A percentile compares a stretch with the other conserved stretches of the same genome.
These are phyloP conservation scores for Schizotus pectinicornis DNA, from an alignment of 2,888 invertebrate genomes.

Conservation along the genomic window DNA sequence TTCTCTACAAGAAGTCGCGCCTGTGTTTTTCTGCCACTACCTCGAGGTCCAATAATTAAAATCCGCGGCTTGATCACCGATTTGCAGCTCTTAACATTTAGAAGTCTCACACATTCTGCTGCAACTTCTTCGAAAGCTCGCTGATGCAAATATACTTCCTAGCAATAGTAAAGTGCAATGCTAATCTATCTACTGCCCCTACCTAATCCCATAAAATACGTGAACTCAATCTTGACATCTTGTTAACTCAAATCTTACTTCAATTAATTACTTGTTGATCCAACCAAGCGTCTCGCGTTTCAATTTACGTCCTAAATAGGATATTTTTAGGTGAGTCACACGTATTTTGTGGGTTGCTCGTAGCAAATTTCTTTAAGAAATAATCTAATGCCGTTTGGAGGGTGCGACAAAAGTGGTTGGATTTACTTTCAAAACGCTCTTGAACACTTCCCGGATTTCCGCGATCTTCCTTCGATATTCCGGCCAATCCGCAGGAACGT, in stretches of 20 bases:
- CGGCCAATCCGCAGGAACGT: constrained; percentile 52
- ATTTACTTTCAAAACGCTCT: constrained; percentile 38
- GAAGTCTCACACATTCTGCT: constrained; percentile 52
- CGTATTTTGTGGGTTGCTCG: no score
- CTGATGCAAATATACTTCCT: constrained; percentile 55
- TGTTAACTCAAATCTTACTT: background rate
- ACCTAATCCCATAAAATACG: no score
- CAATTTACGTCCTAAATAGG: no score
- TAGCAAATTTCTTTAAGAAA: no score
- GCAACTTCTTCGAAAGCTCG: constrained; percentile 53
- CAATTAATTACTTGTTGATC: no score
- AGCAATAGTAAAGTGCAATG: no score
- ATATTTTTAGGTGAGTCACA: no score
- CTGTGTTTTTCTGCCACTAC: constrained; percentile 65
- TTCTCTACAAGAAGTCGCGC: constrained; percentile 61
- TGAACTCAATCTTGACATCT: no score
- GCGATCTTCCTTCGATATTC: constrained; percentile 50
- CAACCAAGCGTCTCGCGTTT: no score
- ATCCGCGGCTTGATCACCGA: constrained; percentile 66
- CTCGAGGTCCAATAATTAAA: constrained; percentile 65
- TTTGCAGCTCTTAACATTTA: constrained; percentile 50
- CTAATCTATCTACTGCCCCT: no score
- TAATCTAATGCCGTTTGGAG: no score
- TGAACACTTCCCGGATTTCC: constrained; percentile 54
- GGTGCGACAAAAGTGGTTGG: no score